Base-by-base conservation (phyloP, 2,888 invertebrate genomes). In the Idaea aversata region DNA sequence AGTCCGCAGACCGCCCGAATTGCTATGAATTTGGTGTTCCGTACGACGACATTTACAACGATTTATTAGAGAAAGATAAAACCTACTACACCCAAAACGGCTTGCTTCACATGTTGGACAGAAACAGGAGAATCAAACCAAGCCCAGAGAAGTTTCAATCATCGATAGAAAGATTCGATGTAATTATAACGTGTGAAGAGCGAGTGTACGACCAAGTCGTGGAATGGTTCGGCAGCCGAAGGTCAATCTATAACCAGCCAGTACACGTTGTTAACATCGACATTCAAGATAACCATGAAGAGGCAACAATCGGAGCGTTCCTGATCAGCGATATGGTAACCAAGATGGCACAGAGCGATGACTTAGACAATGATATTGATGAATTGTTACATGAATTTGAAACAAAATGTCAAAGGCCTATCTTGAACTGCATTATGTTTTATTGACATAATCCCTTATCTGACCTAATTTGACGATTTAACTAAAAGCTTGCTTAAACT, bases 221-320 rank as follows among this genome's bases (percentile, higher is more conserved):
- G 65, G 98, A 99, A 88, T 98, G 97, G 95, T 96, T 98, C 94
- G 97, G 98, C 75, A 95, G 94, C 38, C 94, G 96, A 80, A 95
- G 96, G 65, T 96, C 97, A 0, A 94, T 95, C 63, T 95, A 96
- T 76, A 97, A 97, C 88, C 96, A 97, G 64, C 97, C 98, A 5
- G 98, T 98, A 3, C 99, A 99, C 93, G 95, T 99, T 60, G 96
- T 99, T 65, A 99, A 99, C 87, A 96, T 99, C 75, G 99, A 99
- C 85, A 99, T 99, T 78, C 98, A 98, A 87, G 99, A 99, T 93
- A 99, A 99, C 91, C 98, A 99, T 75, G 99, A 99, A 88, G 99
- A 99, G 89, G 99, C 99, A 0, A 98, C 99, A 4, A 96, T 99
- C 82, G 99, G 99, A 73, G 99, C 99, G 57, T 99, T 99, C 92